Evolutionary conservation across 2,113 vertebrate species (phyloP), one percentile per base, ranked within the genome.

Genomic region (Neogobius melanostomus): DNA sequence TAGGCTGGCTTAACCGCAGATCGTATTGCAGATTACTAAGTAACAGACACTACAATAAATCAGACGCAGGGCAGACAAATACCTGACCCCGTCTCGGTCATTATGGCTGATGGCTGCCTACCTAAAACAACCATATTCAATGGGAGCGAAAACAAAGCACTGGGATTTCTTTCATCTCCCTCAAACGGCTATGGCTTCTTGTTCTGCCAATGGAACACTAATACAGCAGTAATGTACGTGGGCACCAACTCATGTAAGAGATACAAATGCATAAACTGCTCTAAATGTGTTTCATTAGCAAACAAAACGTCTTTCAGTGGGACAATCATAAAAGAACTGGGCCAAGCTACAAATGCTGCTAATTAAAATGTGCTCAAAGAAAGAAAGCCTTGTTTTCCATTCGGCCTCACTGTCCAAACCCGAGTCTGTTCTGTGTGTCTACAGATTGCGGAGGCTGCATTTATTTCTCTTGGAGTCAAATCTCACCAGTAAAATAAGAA

Each of bases 301-400:
- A 88, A 89, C 89, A 89, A 91, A 91, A 91, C 88, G 83, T 65
- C 87, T 89, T 89, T 89, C 87, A 85, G 82, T 69, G 84, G 83
- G 76, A 77, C 86, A 88, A 89, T 89, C 86, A 89, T 89, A 91
- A 92, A 89, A 88, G 73, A 79, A 69, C 49, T 54, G 71, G 71
- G 89, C 90, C 88, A 90, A 86, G 82, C 87, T 89, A 87, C 84
- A 85, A 90, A 88, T 83, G 79, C 89, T 88, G 85, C 85, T 90
- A 90, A 91, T 90, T 88, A 91, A 90, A 91, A 83, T 79, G 50
- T 50, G 77, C 77, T 90, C 84, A 91, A 92, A 90, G 88, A 91
- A 92, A 90, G 88, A 90, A 89, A 88, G 83, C 82, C 80, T 89
- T 91, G 88, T 91, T 89, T 90, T 87, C 81, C 85, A 82, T 68